phyloP scores from a whole-genome alignment of 2,113 vertebrate species.

The Apteryx owenii region DNA sequence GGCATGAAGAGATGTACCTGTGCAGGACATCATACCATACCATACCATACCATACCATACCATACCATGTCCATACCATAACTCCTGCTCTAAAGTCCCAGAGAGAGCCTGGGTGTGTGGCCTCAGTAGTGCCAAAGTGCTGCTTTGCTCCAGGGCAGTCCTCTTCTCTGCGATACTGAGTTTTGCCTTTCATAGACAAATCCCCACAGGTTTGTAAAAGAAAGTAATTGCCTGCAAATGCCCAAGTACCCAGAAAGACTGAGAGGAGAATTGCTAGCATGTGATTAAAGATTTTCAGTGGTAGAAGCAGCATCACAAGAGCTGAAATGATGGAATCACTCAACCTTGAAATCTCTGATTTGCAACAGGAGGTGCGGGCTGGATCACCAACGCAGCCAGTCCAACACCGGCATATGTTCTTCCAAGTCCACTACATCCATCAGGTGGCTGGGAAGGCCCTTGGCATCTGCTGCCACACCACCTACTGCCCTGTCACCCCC shows the following conservation, averaged over 20 bases:
- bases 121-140: not conserved
- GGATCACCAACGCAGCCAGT: not conserved
- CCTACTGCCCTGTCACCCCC: accelerated
- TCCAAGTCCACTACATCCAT: not conserved
- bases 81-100: not conserved
- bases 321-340: not conserved
- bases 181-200: not conserved
- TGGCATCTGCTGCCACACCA: accelerated
- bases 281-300: not conserved
- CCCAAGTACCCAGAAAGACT: not conserved
- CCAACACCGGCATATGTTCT: not conserved
- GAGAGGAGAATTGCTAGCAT: not conserved
- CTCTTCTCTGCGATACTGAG: not conserved
- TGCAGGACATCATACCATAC: not conserved
- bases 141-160: not conserved
- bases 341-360: not conserved
- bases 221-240: not conserved
- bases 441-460: not conserved
- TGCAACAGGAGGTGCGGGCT: not conserved
- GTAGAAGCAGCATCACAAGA: not conserved
- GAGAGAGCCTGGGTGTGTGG: not conserved
- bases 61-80: not conserved
- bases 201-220: not conserved
- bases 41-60: not conserved
- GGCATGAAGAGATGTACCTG: not conserved